phyloP scores from a whole-genome alignment of 2,797 vertebrate species.

The Carapus acus region DNA sequence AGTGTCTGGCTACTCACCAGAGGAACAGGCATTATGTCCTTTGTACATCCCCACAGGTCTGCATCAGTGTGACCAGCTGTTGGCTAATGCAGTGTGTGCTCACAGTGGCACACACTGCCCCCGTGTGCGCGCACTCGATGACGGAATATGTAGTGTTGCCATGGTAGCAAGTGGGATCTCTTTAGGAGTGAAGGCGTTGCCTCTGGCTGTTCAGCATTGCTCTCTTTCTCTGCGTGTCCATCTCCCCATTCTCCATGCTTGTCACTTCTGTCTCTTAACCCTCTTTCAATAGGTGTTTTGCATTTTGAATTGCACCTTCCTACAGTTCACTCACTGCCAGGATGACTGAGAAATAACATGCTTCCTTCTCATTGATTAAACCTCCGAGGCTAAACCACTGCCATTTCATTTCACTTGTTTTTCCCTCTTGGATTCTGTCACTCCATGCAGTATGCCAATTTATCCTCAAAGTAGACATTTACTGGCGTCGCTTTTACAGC shows the following conservation, averaged over 20 bases:
- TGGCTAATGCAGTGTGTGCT: slow-evolving; percentile 48
- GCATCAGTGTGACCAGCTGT: slow-evolving; percentile 65
- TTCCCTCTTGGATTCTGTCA: slow-evolving; percentile 3
- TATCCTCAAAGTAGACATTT: neutral
- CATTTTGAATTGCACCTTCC: slow-evolving; percentile 35
- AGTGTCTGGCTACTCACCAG: slow-evolving; percentile 52
- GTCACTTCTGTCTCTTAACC: slow-evolving; percentile 26
- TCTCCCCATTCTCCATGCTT: slow-evolving; percentile 35
- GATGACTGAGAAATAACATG: slow-evolving; percentile 42
- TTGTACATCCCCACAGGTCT: slow-evolving; percentile 57
- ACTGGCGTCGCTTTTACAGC: slow-evolving; percentile 5
- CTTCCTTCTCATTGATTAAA: slow-evolving; percentile 22
- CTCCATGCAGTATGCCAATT: neutral
- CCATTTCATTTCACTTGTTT: neutral
- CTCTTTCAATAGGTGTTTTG: slow-evolving; percentile 40
- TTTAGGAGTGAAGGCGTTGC: slow-evolving; percentile 64
- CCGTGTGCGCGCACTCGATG: slow-evolving; percentile 35
- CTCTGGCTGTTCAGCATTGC: slow-evolving; percentile 51
- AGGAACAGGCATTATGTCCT: slow-evolving; percentile 49
- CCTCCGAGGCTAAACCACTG: slow-evolving; percentile 7
- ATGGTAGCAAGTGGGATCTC: slow-evolving; percentile 65
- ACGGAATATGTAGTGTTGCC: slow-evolving; percentile 59
- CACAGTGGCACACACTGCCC: slow-evolving; percentile 34
- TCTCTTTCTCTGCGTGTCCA: slow-evolving; percentile 47
- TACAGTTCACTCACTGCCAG: slow-evolving; percentile 14